A percentile compares a stretch with the other conserved stretches of the same genome.
Evolutionary conservation across 23 tunicate species (phyloP).

Genomic region (Pegea sp.): DNA sequence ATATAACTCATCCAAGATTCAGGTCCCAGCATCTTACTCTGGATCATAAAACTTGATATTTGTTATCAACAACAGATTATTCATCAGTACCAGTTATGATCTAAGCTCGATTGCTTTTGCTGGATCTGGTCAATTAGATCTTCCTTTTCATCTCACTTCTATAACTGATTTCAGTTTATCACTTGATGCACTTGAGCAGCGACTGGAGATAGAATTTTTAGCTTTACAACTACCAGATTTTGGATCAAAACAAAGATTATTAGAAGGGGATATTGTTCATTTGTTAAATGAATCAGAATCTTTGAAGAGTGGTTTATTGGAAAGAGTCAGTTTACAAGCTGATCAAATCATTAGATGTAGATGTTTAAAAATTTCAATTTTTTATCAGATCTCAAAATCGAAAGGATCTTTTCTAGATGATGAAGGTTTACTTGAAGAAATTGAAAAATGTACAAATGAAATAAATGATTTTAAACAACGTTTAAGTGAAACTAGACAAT

Average conservation of each 20-base stretch:
- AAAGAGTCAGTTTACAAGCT: constrained; percentile 32
- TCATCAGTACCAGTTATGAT: background rate
- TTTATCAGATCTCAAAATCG: no score
- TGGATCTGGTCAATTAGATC: no score
- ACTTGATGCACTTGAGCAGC: constrained; percentile 17
- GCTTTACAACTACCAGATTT: constrained; percentile 60
- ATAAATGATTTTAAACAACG: background rate
- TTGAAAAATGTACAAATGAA: constrained; percentile 1
- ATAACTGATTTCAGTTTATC: constrained; percentile 25
- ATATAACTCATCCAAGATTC: no score
- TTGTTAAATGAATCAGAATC: constrained; percentile 31
- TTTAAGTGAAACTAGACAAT: background rate
- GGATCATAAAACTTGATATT: no score
- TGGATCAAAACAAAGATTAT: constrained; percentile 42
- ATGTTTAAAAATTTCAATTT: no score
- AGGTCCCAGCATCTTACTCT: no score
- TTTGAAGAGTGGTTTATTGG: constrained; percentile 17
- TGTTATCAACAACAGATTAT: background rate
- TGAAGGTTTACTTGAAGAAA: background rate
- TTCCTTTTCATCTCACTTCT: constrained; percentile 13
- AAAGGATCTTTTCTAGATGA: constrained; percentile 1
- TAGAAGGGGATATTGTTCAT: constrained; percentile 64
- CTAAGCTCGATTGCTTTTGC: background rate
- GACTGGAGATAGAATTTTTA: constrained; percentile 27
- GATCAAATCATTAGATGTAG: no score